Evolutionary conservation across 2,797 vertebrate species (phyloP).

Genomic region (Spondyliosoma cantharus): DNA sequence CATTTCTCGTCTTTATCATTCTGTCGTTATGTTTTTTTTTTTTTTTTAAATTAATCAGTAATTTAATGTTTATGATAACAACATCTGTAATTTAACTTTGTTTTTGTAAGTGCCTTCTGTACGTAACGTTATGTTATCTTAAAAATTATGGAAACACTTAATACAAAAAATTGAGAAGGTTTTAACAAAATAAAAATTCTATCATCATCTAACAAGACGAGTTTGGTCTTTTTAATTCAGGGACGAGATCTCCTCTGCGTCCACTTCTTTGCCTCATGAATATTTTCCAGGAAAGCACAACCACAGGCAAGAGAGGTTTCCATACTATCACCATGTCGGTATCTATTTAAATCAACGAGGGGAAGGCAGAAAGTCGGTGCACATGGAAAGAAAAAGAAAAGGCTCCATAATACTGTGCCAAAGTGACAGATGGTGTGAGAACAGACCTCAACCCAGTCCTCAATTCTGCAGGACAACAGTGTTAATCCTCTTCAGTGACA

Average conservation of each 20-base stretch:
- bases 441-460: slow-evolving; percentile 50
- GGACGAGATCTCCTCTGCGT: slow-evolving; percentile 2
- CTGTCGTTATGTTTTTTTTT: slow-evolving; percentile 51
- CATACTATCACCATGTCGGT: slow-evolving; percentile 26
- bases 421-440: slow-evolving; percentile 69
- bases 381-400: slow-evolving; percentile 46
- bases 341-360: slow-evolving; percentile 23
- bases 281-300: slow-evolving; percentile 33
- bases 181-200: slow-evolving; percentile 80
- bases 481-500: slow-evolving; percentile 42
- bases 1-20: slow-evolving; percentile 82
- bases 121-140: slow-evolving; percentile 88
- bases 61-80: slow-evolving; percentile 83
- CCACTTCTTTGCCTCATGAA: slow-evolving; percentile 4
- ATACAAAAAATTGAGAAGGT: slow-evolving; percentile 57
- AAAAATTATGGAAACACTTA: slow-evolving; percentile 77
- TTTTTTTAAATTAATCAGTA: slow-evolving; percentile 69
- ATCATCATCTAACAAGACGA: slow-evolving; percentile 60
- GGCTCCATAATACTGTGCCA: slow-evolving; percentile 37
- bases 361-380: slow-evolving; percentile 29
- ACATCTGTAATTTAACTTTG: slow-evolving; percentile 84
- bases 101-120: slow-evolving; percentile 99
- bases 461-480: slow-evolving; percentile 55
- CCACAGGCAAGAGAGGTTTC: slow-evolving; percentile 34
- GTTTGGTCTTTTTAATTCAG: slow-evolving; percentile 3